A percentile compares a stretch with the other conserved stretches of the same genome.
Evolutionary conservation across 2,888 invertebrate species (phyloP).

Genomic region (Bimastos eiseni): DNA sequence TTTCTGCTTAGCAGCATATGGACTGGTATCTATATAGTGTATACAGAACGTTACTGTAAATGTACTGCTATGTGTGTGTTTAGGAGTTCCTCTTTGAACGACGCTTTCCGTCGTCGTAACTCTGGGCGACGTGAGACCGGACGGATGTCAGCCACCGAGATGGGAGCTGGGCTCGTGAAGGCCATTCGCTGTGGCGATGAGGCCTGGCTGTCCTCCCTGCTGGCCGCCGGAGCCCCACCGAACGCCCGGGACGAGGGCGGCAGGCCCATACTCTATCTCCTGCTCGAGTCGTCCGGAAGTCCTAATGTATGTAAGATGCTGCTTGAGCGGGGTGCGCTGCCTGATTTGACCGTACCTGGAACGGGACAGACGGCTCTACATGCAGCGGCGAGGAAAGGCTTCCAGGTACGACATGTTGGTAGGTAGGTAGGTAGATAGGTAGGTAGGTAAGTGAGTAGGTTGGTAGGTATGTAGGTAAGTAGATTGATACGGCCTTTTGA

Average conservation of each 20-base stretch:
- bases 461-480: too few relatives aligned
- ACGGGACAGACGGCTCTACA: conserved; percentile 42
- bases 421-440: too few relatives aligned
- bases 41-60: too few relatives aligned
- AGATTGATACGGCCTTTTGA: too few relatives aligned
- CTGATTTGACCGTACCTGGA: conserved; percentile 33
- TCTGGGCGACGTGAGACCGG: neutral
- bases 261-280: conserved; percentile 38
- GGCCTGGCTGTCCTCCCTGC: conserved; percentile 37
- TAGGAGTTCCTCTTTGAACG: neutral
- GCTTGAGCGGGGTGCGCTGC: conserved; percentile 41
- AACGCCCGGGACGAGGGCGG: conserved; percentile 40
- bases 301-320: conserved; percentile 39
- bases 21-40: too few relatives aligned
- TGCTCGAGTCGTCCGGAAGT: conserved; percentile 39
- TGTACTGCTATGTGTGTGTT: neutral
- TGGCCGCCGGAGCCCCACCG: conserved; percentile 40
- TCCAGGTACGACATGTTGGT: conserved; percentile 31
- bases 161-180: conserved; percentile 32
- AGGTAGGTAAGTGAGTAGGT: too few relatives aligned
- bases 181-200: conserved; percentile 33
- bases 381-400: conserved; percentile 39
- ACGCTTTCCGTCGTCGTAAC: neutral
- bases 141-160: conserved; percentile 27
- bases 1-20: too few relatives aligned